Evolutionary conservation across 2,113 vertebrate species (phyloP).

Genomic region (Dunckerocampus dactyliophorus): DNA sequence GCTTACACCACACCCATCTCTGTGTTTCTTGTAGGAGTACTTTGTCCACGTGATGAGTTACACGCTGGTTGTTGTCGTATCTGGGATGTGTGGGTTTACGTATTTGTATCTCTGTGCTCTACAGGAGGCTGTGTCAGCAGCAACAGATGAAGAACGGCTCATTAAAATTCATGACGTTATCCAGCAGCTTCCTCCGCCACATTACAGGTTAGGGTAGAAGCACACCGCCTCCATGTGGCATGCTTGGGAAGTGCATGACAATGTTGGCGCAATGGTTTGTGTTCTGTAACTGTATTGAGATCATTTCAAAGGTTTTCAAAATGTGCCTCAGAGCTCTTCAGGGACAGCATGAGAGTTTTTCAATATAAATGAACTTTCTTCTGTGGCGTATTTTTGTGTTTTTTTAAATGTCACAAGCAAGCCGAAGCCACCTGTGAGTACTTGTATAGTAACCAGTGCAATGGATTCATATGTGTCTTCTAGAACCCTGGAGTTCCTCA

Average conservation of each 20-base stretch:
- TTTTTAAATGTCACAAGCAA: no score
- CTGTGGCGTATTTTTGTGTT: no score
- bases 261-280: neutral
- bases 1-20: slow-evolving; percentile 18
- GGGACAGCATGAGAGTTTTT: no score
- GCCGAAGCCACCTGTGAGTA: no score
- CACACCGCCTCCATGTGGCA: slow-evolving; percentile 49
- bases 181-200: slow-evolving; percentile 94
- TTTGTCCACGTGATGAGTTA: slow-evolving; percentile 37
- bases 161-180: slow-evolving; percentile 98
- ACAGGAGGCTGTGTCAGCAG: slow-evolving; percentile 95
- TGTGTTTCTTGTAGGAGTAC: slow-evolving; percentile 38
- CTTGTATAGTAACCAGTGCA: slow-evolving; percentile 2
- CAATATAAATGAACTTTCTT: no score
- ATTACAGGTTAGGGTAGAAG: slow-evolving; percentile 84
- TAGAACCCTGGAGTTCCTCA: slow-evolving; percentile 97
- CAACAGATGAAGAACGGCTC: slow-evolving; percentile 92
- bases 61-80: slow-evolving; percentile 16
- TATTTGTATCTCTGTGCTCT: slow-evolving; percentile 30
- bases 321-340: no score
- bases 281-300: neutral
- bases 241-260: neutral
- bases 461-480: slow-evolving; percentile 35
- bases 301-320: neutral
- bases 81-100: slow-evolving; percentile 35